Evolutionary conservation across 2,113 vertebrate genomes (phyloP).

Genomic region (Hippocampus zosterae): DNA sequence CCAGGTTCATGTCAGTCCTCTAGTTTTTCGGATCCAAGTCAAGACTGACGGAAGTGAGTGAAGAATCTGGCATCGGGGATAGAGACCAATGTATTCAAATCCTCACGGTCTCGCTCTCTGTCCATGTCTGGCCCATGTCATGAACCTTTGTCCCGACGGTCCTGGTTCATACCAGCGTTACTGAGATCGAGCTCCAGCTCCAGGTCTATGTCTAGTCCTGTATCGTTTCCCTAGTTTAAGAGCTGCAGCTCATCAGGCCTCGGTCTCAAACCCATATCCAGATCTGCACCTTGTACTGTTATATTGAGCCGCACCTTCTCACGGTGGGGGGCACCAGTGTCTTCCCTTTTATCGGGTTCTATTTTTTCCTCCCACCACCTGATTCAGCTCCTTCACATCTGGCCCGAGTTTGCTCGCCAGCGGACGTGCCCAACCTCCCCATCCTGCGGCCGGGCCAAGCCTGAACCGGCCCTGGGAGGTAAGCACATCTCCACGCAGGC

Average conservation of each 20-base stretch:
- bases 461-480: conserved; percentile 33
- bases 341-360: conserved; percentile 25
- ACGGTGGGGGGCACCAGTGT: conserved; percentile 35
- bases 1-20: background rate
- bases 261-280: background rate
- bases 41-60: background rate
- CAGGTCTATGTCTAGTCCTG: background rate
- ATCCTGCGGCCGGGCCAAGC: conserved; percentile 29
- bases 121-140: too few species aligned
- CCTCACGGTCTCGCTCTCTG: too few species aligned
- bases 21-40: background rate
- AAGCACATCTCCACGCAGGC: conserved; percentile 44
- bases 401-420: conserved; percentile 37
- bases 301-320: conserved; percentile 18
- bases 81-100: background rate
- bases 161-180: too few species aligned
- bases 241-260: background rate
- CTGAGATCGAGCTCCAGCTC: background rate
- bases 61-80: background rate
- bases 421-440: conserved; percentile 40
- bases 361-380: conserved; percentile 52
- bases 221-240: background rate
- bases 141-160: too few species aligned
- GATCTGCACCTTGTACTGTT: conserved; percentile 3
- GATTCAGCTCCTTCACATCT: conserved; percentile 58